phyloP scores from a whole-genome alignment of 2,113 vertebrate species.

The Poicephalus gulielmi region DNA sequence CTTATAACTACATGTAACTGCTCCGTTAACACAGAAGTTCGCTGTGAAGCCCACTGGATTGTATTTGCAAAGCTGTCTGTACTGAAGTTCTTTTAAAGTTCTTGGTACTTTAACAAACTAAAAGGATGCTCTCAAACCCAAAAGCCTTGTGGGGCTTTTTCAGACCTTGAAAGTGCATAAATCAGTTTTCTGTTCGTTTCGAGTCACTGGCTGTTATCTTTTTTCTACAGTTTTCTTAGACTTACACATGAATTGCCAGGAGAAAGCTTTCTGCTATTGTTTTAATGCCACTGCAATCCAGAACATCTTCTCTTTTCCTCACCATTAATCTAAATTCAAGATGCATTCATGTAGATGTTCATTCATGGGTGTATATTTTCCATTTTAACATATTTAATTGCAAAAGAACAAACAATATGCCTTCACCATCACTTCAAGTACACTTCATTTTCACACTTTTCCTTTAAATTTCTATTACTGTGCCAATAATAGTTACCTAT shows the following conservation, averaged over 20 bases:
- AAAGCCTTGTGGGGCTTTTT: background rate
- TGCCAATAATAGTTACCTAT: background rate
- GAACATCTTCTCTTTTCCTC: background rate
- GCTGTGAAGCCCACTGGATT: conserved; percentile 19
- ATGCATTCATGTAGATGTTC: background rate
- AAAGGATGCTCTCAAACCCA: background rate
- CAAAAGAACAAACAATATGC: background rate
- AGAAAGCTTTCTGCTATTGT: background rate
- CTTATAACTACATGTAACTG: conserved; percentile 55
- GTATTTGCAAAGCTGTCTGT: conserved; percentile 39
- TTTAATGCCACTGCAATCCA: background rate
- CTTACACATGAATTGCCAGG: background rate
- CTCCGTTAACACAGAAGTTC: conserved; percentile 45
- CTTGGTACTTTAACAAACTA: background rate
- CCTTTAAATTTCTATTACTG: background rate
- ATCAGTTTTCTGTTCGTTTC: background rate
- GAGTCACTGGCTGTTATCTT: background rate
- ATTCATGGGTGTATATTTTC: background rate
- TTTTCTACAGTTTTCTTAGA: background rate
- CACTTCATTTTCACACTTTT: background rate
- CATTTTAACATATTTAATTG: background rate
- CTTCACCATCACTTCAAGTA: background rate
- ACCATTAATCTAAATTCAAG: background rate
- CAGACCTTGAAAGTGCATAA: background rate
- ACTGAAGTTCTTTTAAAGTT: background rate